Evolutionary conservation across 2,888 invertebrate species (phyloP).

Genomic region (Tortricodes alternella): DNA sequence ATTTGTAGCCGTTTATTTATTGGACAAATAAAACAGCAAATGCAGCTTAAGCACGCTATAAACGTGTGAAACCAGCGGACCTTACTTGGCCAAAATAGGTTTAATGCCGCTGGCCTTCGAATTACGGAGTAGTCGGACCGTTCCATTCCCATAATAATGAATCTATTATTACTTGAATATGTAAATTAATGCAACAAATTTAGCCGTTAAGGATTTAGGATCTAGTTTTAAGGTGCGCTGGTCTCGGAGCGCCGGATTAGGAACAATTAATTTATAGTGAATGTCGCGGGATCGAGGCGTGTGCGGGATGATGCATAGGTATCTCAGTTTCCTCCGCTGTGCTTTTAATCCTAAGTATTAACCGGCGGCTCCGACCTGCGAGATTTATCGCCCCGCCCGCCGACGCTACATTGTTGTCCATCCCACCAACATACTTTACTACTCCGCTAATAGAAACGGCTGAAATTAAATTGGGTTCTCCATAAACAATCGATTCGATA

Average conservation of each 20-base stretch:
- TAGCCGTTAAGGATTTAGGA: constrained; percentile 54
- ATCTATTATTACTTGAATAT: constrained; percentile 63
- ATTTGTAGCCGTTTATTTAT: background rate
- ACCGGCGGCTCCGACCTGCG: constrained; percentile 56
- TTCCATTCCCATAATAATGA: constrained; percentile 63
- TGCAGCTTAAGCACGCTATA: constrained; percentile 7
- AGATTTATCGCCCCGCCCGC: constrained; percentile 62
- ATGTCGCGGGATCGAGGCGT: constrained; percentile 42
- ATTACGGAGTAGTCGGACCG: constrained; percentile 56
- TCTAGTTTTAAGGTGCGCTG: constrained; percentile 34
- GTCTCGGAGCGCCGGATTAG: constrained; percentile 13
- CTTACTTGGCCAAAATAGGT: constrained; percentile 41
- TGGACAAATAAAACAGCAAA: background rate
- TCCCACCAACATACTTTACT: constrained; percentile 51
- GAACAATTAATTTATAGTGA: constrained; percentile 35
- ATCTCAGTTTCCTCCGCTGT: constrained; percentile 53
- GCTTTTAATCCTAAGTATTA: constrained; percentile 66
- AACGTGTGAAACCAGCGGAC: constrained; percentile 30
- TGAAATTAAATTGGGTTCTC: constrained; percentile 22
- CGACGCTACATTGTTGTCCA: constrained; percentile 54
- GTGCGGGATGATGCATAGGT: constrained; percentile 54
- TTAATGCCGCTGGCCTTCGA: constrained; percentile 59
- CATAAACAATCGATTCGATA: background rate
- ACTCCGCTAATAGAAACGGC: constrained; percentile 38
- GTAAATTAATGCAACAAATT: constrained; percentile 65